Evolutionary conservation across 2,888 invertebrate genomes (phyloP).

Genomic region (Aphodius granarius): DNA sequence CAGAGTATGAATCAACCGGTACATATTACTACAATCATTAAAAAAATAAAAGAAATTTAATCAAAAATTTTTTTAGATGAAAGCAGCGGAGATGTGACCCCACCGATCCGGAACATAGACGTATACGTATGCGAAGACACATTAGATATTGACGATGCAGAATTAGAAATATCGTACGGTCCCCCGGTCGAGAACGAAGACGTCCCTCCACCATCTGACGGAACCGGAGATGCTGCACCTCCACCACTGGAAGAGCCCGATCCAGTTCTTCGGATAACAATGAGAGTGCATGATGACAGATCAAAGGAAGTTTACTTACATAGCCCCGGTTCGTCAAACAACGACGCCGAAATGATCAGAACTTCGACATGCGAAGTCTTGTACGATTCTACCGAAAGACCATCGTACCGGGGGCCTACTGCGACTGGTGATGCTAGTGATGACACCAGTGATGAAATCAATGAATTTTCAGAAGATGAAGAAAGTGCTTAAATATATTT

Average conservation of each 20-base stretch:
- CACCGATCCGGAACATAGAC: background rate
- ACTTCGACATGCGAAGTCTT: background rate
- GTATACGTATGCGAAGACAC: background rate
- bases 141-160: background rate
- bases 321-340: background rate
- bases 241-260: background rate
- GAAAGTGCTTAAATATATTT: too few species aligned
- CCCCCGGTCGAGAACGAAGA: background rate
- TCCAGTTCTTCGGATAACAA: background rate
- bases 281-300: background rate
- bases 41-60: background rate
- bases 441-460: too few species aligned
- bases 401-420: too few species aligned
- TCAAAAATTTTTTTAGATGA: background rate
- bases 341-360: background rate
- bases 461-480: too few species aligned
- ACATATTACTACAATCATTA: background rate
- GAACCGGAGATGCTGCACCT: background rate
- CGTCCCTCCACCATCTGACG: background rate
- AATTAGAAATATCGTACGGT: background rate
- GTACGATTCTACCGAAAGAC: background rate
- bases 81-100: background rate
- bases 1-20: background rate
- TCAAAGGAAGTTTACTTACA: background rate
- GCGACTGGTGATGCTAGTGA: too few species aligned